Evolutionary conservation across 2,797 vertebrate genomes (phyloP).

Genomic region (Eremophila alpestris): DNA sequence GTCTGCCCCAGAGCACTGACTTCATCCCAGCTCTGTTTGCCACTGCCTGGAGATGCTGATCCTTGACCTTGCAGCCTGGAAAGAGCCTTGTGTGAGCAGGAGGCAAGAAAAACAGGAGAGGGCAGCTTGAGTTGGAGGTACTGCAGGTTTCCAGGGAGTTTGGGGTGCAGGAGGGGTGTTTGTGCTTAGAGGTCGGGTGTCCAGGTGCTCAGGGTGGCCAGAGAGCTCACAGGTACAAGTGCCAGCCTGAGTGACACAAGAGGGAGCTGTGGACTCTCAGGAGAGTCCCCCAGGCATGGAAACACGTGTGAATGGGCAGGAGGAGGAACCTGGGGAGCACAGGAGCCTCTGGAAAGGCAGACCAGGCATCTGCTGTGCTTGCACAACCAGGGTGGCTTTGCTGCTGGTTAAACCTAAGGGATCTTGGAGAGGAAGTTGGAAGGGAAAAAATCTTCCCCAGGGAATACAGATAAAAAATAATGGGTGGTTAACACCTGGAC

Average conservation of each 20-base stretch:
- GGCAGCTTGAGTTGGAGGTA: neutral
- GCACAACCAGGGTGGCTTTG: neutral
- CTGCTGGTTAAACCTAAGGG: neutral
- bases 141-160: neutral
- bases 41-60: neutral
- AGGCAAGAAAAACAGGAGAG: neutral
- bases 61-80: neutral
- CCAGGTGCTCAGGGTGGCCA: neutral
- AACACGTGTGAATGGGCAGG: neutral
- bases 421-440: neutral
- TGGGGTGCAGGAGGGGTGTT: neutral
- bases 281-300: neutral
- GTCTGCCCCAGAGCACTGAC: neutral
- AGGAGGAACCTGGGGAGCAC: neutral
- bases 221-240: neutral
- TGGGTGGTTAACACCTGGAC: neutral
- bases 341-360: neutral
- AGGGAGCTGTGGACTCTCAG: conserved; percentile 34
- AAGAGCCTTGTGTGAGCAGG: neutral
- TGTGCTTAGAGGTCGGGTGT: neutral
- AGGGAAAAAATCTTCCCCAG: neutral
- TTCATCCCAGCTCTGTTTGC: neutral
- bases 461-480: neutral
- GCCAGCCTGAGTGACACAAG: conserved; percentile 8
- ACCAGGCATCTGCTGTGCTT: neutral